Evolutionary conservation across 2,797 vertebrate genomes (phyloP), one percentile per base, ranked within the genome.

Genomic region (Erethizon dorsatum): DNA sequence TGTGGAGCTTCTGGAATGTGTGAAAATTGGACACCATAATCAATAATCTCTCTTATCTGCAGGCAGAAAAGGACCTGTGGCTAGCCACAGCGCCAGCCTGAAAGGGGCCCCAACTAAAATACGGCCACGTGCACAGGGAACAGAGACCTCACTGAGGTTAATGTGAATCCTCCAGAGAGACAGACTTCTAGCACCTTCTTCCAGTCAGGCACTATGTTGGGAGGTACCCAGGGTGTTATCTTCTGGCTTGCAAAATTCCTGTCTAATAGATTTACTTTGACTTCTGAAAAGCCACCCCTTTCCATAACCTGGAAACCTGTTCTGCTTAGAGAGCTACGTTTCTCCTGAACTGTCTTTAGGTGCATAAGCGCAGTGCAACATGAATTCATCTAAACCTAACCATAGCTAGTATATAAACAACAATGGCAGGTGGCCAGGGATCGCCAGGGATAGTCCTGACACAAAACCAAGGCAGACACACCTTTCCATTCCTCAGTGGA

Each of bases 1-100:
- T 87, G 75, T 86, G 83, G 83, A 92, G 61, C 75, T 78, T 96
- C 92, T 86, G 86, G 85, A 96, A 97, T 63, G 84, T 93, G 77
- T 90, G 90, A 82, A 84, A 85, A 94, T 84, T 78, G 22, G 57
- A 92, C 57, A 12, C 11, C n/a, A 96, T 61, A 63, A 95, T 61
- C 37, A 94, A 96, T 89, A 69, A 75, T 73, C 69, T 83, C 80
- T 92, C 65, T 77, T 94, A 31, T 41, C 78, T 45, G 6, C 11
- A 90, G 47, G 85, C 28, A 91, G 82, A 90, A 89, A 95, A 92
- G 52, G 31, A 63, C 45, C 31, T 85, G 2, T 75, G 71, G 41
- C 65, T n/a, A 90, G 33, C 50, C 18, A 83, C 0, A 85, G 90
- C 71, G 61, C 17, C 37, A 37, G 15, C 47, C 52, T 69, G 65